These are phyloP conservation scores for Himalopsyche kuldschensis DNA, from an alignment of 2,888 invertebrate genomes.

Conservation along the genomic window DNA sequence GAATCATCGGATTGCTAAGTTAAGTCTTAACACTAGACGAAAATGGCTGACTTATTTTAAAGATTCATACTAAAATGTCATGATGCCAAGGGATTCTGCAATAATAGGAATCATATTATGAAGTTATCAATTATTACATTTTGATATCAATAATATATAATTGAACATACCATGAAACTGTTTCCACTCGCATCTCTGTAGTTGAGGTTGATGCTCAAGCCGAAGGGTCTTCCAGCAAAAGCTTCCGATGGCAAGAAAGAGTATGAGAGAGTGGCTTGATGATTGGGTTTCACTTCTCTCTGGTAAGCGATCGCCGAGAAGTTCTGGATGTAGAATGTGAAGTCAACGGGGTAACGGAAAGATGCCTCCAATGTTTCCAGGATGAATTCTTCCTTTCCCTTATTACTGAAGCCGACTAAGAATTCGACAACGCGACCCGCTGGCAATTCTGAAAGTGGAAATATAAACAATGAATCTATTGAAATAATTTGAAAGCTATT, in stretches of 20 bases:
- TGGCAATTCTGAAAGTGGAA: conserved; percentile 72
- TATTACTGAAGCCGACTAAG: conserved; percentile 94
- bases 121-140: background rate
- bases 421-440: conserved; percentile 93
- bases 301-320: conserved; percentile 90
- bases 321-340: conserved; percentile 97
- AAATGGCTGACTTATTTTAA: no score
- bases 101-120: background rate
- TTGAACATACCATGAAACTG: conserved; percentile 58
- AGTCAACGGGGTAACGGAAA: conserved; percentile 98
- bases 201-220: conserved; percentile 87
- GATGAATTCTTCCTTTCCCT: conserved; percentile 86
- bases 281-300: conserved; percentile 83
- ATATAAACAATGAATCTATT: background rate
- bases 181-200: conserved; percentile 78
- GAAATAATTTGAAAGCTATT: no score
- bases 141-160: background rate
- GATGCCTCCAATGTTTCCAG: conserved; percentile 95
- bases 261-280: conserved; percentile 94
- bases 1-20: no score
- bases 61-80: no score
- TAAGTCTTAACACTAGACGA: no score
- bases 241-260: conserved; percentile 93
- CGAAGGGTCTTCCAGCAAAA: conserved; percentile 96
- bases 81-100: background rate